A percentile compares a stretch with the other conserved stretches of the same genome.
Evolutionary conservation across 1,140 invertebrate species (phyloP).

Genomic region (Watersipora subatra): DNA sequence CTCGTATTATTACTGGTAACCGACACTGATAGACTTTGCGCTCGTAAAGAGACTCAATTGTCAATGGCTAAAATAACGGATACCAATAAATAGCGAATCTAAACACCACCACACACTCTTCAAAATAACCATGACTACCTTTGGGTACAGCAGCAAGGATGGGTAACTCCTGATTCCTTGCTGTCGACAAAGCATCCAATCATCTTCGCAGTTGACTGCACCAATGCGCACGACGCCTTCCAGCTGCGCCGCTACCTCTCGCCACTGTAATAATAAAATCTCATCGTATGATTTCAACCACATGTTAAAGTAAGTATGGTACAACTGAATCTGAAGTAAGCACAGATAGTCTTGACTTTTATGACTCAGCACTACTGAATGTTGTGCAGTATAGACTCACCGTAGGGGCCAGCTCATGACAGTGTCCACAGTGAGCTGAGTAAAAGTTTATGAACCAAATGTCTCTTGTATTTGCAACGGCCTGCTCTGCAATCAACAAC

Average conservation of each 20-base stretch:
- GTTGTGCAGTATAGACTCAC: conserved; percentile 38
- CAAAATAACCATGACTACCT: conserved; percentile 20
- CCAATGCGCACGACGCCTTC: conserved; percentile 57
- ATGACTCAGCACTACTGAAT: too few species aligned
- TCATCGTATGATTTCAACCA: not conserved
- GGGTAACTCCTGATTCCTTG: conserved; percentile 56
- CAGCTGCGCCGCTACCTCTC: conserved; percentile 57
- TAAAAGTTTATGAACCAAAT: conserved; percentile 75
- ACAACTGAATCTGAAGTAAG: too few species aligned
- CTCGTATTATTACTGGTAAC: too few species aligned
- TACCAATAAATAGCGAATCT: too few species aligned
- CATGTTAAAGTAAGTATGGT: too few species aligned
- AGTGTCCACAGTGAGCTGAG: conserved; percentile 69
- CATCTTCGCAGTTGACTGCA: conserved; percentile 69
- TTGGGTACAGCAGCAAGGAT: conserved; percentile 50
- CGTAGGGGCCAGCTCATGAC: conserved; percentile 56
- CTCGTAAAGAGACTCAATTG: too few species aligned
- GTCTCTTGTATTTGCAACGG: conserved; percentile 49
- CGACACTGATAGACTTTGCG: too few species aligned
- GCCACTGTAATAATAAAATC: conserved; percentile 50
- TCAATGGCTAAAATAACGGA: too few species aligned
- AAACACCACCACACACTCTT: too few species aligned
- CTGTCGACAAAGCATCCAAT: conserved; percentile 54
- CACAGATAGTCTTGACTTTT: too few species aligned
- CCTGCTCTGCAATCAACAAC: conserved; percentile 44